A percentile compares a stretch with the other conserved stretches of the same genome.
These are phyloP conservation scores for Eueides isabella DNA, from an alignment of 1,140 invertebrate species.

Conservation along the genomic window DNA sequence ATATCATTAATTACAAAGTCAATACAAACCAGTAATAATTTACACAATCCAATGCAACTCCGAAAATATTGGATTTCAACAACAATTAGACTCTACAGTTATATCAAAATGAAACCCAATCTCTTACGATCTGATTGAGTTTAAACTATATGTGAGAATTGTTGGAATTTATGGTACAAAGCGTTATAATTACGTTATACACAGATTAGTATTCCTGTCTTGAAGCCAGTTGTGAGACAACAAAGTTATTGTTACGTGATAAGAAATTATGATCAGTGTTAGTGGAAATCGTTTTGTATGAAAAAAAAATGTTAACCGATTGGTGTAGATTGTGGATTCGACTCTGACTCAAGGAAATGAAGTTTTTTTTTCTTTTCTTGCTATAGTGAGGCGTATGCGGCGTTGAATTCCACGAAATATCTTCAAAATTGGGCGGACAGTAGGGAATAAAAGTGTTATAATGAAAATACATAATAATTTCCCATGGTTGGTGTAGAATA, in stretches of 20 bases:
- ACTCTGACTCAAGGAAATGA: not conserved
- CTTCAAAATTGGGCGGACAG: not conserved
- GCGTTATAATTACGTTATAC: not conserved
- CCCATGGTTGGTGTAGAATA: no score
- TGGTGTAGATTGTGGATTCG: not conserved
- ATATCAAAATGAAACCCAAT: constrained; percentile 7
- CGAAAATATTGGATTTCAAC: not conserved
- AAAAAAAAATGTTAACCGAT: no score
- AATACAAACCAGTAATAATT: not conserved
- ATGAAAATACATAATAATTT: no score
- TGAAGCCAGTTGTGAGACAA: constrained; percentile 2
- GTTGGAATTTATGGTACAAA: not conserved
- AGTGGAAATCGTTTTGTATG: not conserved
- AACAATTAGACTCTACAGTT: not conserved
- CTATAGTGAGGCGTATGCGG: no score
- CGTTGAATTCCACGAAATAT: not conserved
- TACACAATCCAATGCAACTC: not conserved
- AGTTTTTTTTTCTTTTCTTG: no score
- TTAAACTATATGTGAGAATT: constrained; percentile 3
- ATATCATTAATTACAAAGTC: no score
- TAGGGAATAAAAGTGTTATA: not conserved
- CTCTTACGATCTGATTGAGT: constrained; percentile 1
- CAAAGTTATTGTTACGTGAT: not conserved
- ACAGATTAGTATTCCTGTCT: constrained; percentile 5
- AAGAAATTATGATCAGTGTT: not conserved